Percentiles rank a stretch among this genome's conserved stretches.
phyloP scores from a whole-genome alignment of 2,888 invertebrate genomes.

The Dolomedes plantarius region DNA sequence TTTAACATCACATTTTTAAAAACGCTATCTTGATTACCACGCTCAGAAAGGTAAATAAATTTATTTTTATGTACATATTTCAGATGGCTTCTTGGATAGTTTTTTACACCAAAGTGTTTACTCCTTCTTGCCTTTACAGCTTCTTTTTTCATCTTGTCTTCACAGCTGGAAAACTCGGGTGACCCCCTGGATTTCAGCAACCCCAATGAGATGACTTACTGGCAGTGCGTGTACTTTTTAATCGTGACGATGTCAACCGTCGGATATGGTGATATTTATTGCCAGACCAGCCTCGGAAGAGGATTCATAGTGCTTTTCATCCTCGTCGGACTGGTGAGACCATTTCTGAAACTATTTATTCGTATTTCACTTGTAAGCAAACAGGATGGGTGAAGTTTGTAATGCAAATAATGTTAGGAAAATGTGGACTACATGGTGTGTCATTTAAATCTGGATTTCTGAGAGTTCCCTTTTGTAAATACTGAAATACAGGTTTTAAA shows the following conservation, averaged over 20 bases:
- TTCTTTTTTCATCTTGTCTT: constrained; percentile 27
- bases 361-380: background rate
- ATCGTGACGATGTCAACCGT: constrained; percentile 99
- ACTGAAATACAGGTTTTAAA: too few relatives aligned
- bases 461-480: too few relatives aligned
- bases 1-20: too few relatives aligned
- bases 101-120: too few relatives aligned
- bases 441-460: too few relatives aligned
- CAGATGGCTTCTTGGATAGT: too few relatives aligned
- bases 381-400: background rate
- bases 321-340: constrained; percentile 96
- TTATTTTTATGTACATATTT: too few relatives aligned
- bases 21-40: too few relatives aligned
- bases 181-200: constrained; percentile 98
- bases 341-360: constrained; percentile 8
- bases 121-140: too few relatives aligned
- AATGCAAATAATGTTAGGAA: too few relatives aligned
- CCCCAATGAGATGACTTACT: constrained; percentile 96
- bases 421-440: too few relatives aligned
- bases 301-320: constrained; percentile 99
- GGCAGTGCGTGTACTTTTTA: constrained; percentile 99
- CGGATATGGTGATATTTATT: constrained; percentile 99
- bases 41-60: too few relatives aligned
- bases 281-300: constrained; percentile 97
- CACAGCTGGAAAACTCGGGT: constrained; percentile 99